Conservation (phyloP, 1,140 invertebrate species). For the Drosophila navojoa region DNA sequence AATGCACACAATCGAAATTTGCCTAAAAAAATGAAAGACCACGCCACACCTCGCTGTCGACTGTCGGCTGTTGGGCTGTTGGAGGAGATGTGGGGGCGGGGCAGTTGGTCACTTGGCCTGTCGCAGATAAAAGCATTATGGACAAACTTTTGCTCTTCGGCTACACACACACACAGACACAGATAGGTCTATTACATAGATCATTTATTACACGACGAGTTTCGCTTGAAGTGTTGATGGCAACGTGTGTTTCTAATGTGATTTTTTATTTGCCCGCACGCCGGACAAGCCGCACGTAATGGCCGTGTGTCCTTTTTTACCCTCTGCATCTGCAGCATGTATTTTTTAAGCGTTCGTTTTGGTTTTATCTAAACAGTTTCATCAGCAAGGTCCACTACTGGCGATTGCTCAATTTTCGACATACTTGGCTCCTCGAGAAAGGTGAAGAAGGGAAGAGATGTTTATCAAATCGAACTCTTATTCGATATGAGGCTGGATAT, state of each 20-base stretch:
- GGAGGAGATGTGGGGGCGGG: not conserved
- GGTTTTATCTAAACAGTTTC: slow-evolving; percentile 46
- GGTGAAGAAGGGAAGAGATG: not conserved
- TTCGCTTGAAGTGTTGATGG: slow-evolving; percentile 41
- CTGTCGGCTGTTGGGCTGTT: not conserved
- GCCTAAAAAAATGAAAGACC: slow-evolving; percentile 61
- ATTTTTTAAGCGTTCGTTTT: slow-evolving; percentile 38
- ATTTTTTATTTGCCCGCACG: slow-evolving; percentile 63
- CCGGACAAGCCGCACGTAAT: slow-evolving; percentile 20
- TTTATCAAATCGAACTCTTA: not conserved
- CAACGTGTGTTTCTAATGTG: slow-evolving; percentile 79
- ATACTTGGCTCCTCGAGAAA: slow-evolving; percentile 13
- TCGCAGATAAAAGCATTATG: slow-evolving; percentile 74
- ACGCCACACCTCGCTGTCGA: slow-evolving; percentile 47
- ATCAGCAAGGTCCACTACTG: slow-evolving; percentile 24
- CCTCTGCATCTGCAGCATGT: slow-evolving; percentile 16
- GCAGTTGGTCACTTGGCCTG: slow-evolving; percentile 39
- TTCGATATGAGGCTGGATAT: not conserved
- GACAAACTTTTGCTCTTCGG: slow-evolving; percentile 46
- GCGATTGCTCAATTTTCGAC: slow-evolving; percentile 48
- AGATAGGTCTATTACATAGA: slow-evolving; percentile 81
- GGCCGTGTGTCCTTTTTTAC: slow-evolving; percentile 21
- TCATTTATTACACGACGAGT: slow-evolving; percentile 72
- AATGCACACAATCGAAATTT: slow-evolving; percentile 70
- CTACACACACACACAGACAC: slow-evolving; percentile 24